Percentiles rank a stretch among this genome's conserved stretches.
Conservation (phyloP, 1,140 invertebrate species). For the Cotesia glomerata region DNA sequence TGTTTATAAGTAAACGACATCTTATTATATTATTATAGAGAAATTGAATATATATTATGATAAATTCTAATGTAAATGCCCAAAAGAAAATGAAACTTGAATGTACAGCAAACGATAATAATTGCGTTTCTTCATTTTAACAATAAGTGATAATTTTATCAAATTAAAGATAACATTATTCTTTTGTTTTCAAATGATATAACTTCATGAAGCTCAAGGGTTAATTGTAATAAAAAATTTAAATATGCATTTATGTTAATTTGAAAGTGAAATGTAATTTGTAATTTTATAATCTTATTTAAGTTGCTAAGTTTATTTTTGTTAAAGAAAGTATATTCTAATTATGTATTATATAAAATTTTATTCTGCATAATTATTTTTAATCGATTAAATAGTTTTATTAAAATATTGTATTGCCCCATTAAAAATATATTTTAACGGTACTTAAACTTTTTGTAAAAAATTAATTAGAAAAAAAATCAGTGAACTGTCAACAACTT, state of each 20-base stretch:
- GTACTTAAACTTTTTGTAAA: too few relatives aligned
- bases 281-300: background rate
- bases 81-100: conserved; percentile 9
- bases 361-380: too few relatives aligned
- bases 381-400: too few relatives aligned
- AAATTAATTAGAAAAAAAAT: too few relatives aligned
- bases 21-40: background rate
- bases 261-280: background rate
- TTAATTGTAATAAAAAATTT: background rate
- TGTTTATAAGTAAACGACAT: background rate
- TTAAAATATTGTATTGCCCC: too few relatives aligned
- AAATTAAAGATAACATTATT: background rate
- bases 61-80: background rate
- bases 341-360: background rate
- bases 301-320: background rate
- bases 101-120: background rate
- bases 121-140: background rate
- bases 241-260: background rate
- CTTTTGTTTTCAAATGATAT: too few relatives aligned
- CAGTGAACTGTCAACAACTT: too few relatives aligned
- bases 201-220: background rate
- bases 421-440: too few relatives aligned
- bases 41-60: background rate
- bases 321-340: background rate
- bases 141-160: background rate